Percentiles rank a stretch among this genome's conserved stretches.
These are phyloP conservation scores for Chloropsis cyanopogon DNA, from an alignment of 2,113 vertebrate genomes.

Conservation along the genomic window DNA sequence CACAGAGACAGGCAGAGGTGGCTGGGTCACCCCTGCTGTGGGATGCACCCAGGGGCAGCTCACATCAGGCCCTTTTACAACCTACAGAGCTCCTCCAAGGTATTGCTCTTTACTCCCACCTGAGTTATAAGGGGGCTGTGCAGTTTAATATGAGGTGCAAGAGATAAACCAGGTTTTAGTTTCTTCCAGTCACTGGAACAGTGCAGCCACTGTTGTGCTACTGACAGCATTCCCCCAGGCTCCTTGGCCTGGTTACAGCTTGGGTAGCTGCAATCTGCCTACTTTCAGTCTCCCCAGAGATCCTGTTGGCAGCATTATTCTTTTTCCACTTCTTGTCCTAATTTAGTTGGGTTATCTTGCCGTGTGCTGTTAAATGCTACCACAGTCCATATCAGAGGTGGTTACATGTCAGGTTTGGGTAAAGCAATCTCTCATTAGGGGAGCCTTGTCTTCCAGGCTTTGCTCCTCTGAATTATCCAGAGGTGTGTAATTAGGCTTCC, in stretches of 20 bases:
- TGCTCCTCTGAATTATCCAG: neutral
- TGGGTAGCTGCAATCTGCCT: slow-evolving; percentile 18
- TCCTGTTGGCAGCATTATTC: slow-evolving; percentile 7
- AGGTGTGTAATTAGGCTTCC: neutral
- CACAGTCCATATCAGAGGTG: neutral
- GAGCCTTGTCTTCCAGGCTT: neutral
- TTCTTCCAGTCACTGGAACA: neutral
- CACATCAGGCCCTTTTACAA: neutral
- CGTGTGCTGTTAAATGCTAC: neutral
- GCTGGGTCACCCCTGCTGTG: neutral
- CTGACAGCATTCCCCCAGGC: neutral
- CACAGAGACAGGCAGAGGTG: neutral
- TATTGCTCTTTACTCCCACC: neutral
- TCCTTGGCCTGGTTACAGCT: slow-evolving; percentile 18
- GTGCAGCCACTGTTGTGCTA: neutral
- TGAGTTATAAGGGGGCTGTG: neutral
- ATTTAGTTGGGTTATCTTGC: slow-evolving; percentile 18
- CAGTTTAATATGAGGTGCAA: neutral
- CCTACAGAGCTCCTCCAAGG: neutral
- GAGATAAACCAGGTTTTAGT: neutral
- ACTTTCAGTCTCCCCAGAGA: neutral
- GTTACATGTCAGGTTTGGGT: neutral
- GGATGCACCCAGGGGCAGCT: neutral
- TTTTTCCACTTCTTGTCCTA: slow-evolving; percentile 14
- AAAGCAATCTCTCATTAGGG: neutral